Evolutionary conservation across 2,888 invertebrate genomes (phyloP), one percentile per base, ranked within the genome.

Genomic region (Agonopterix heracliana): DNA sequence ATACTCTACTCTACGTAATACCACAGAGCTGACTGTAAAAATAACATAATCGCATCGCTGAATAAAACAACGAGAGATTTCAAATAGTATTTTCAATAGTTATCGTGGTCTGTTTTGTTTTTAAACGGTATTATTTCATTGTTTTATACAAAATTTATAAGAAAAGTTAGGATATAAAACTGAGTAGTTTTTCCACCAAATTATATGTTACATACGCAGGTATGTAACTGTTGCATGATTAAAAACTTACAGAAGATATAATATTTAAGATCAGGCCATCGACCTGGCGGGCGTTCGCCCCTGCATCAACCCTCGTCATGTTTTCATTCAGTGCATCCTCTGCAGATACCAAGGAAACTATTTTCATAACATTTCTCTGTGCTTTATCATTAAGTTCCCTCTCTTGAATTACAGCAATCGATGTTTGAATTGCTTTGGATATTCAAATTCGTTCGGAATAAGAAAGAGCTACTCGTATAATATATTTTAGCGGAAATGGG

Each of bases 1-100:
- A 81, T 78, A 73, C 62, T 60, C 69, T 71, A 26, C 74, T 77
- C 74, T 38, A 77, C 68, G 71, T 81, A 79, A 82, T 68, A 61
- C 69, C 63, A 70, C 63, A 68, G 66, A 60, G 60, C 63, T 69
- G 68, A 71, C 70, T 64, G 55, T 70, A 64, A 68, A 74, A 74
- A 61, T 55, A 57, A 53, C 49, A 60, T 59, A 53, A 58, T 57
- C 45, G 53, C 44, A 51, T 50, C 52, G 46, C 54, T 54, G 52
- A 45, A 45, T 49, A 49, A 41, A 50, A 45, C 45, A 12, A 11
- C 9, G 38, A 36, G n/a, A 45, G 13, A 35, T 34, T 17, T 26
- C 12, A 41, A 44, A 44, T 9, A 44, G 17, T 5, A 44, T 44
- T 44, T 26, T 26, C 26, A 26, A 26, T 26, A 5, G 26, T 26